A percentile compares a stretch with the other conserved stretches of the same genome.
phyloP scores from a whole-genome alignment of 2,888 invertebrate genomes.

The Nysson spinosus region DNA sequence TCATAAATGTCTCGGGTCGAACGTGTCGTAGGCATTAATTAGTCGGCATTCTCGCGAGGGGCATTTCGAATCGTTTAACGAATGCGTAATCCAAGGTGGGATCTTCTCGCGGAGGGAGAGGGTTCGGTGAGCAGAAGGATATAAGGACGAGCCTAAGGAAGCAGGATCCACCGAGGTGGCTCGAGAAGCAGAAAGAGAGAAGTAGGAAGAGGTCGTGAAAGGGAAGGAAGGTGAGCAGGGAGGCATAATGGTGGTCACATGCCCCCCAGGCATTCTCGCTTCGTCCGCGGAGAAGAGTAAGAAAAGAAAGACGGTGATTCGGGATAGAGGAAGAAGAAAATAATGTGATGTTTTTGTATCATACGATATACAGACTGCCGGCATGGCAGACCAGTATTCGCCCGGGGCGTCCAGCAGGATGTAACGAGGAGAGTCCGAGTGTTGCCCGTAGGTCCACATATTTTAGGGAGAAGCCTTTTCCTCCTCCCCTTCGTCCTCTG shows the following conservation, averaged over 20 bases:
- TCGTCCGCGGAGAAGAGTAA: conserved; percentile 57
- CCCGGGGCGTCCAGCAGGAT: conserved; percentile 67
- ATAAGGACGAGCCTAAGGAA: conserved; percentile 5
- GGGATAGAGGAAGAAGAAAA: conserved; percentile 62
- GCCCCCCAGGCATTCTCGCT: conserved; percentile 55
- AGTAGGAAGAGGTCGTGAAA: conserved; percentile 18
- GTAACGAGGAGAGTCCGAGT: conserved; percentile 76
- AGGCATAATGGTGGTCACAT: conserved; percentile 72
- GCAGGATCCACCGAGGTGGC: conserved; percentile 28
- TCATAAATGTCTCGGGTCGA: not conserved
- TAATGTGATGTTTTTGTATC: conserved; percentile 76
- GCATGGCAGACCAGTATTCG: conserved; percentile 61
- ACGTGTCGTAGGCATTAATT: conserved; percentile 37
- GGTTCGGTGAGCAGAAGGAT: conserved; percentile 23
- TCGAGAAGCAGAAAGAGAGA: conserved; percentile 32
- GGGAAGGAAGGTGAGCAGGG: conserved; percentile 34
- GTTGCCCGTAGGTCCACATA: conserved; percentile 73
- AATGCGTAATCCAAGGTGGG: conserved; percentile 49
- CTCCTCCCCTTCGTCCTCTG: conserved; percentile 57
- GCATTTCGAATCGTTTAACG: conserved; percentile 49
- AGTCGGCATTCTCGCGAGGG: conserved; percentile 19
- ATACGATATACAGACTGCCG: conserved; percentile 71
- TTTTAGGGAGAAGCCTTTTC: conserved; percentile 72
- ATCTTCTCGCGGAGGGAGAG: conserved; percentile 66
- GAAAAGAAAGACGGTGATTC: conserved; percentile 36